Evolutionary conservation across 2,113 vertebrate genomes (phyloP), one percentile per base, ranked within the genome.

Genomic region (Eudyptes chrysolophus): DNA sequence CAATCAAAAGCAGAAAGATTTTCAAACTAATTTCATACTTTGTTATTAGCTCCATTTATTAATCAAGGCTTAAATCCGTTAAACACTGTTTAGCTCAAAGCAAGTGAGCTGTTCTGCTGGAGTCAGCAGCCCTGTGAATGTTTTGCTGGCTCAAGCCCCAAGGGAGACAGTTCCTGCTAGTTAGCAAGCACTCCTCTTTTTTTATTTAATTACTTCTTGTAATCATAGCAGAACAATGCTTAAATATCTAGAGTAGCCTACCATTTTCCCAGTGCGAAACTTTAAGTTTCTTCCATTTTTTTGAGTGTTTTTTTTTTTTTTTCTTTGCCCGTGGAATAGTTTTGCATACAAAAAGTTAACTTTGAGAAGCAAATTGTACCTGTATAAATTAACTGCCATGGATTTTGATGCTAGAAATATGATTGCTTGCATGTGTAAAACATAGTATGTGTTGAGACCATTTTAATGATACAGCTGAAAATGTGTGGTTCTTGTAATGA

Each of bases 171-270:
- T 42, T 92, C 54, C 77, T 89, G 44, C 29, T 52, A 55, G 72
- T n/a, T 55, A 91, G 55, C 55, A 42, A 82, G 42, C 1, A 1
- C 6, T 79, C 7, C 3, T 61, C 11, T 24, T 70, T 40, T 26
- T 91, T 61, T 49, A 51, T 87, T 68, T 95, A 90, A 87, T 94
- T 94, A 76, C 44, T 79, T 29, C 14, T 38, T 81, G 51, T 69
- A 82, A 85, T 85, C 66, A 61, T 61, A 72, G 69, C 21, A 93
- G 70, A 87, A 44, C 27, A 79, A 46, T 36, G 51, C 16, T 81
- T 76, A 69, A 72, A 68, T 68, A 82, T 48, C 52, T 24, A 76
- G 84, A 84, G 26, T 9, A 44, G 7, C 13, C 48, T 89, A 17
- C 9, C 24, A 30, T 89, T 94, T 90, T 87, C 61, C 48, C 57